Percentiles rank a stretch among this genome's conserved stretches.
Conservation (phyloP, 2,113 vertebrate species). For the Toxotes jaculatrix region DNA sequence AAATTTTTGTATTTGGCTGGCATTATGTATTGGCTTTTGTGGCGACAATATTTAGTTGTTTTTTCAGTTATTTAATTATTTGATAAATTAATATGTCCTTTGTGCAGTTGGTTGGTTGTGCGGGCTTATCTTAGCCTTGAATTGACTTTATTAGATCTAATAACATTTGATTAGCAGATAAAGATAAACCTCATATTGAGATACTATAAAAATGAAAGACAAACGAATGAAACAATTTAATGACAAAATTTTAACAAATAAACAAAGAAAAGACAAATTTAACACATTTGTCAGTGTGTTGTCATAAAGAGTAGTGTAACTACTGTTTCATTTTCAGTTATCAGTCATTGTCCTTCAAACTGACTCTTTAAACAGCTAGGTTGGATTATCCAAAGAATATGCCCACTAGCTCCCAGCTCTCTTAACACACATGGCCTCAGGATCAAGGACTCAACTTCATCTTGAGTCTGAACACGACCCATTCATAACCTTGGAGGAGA, state of each 20-base stretch:
- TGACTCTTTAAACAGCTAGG: neutral
- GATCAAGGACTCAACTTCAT: constrained; percentile 52
- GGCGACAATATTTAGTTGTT: neutral
- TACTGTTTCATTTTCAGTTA: neutral
- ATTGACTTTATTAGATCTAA: neutral
- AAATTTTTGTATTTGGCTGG: neutral
- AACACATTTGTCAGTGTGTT: too few species aligned
- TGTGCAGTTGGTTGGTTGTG: neutral
- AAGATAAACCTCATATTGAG: constrained; percentile 7
- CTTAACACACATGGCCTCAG: constrained; percentile 27
- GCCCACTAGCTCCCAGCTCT: constrained; percentile 15
- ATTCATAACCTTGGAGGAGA: constrained; percentile 60
- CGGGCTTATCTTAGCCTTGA: neutral
- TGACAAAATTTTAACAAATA: neutral
- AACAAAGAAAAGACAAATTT: neutral
- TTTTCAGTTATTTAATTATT: neutral
- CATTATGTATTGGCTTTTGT: neutral
- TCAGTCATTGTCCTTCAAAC: neutral
- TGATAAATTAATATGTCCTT: neutral
- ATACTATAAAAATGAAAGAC: neutral
- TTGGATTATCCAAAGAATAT: constrained; percentile 8
- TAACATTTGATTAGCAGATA: constrained; percentile 2
- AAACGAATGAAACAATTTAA: neutral
- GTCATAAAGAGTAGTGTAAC: too few species aligned
- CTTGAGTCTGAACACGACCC: constrained; percentile 37